Evolutionary conservation across 2,113 vertebrate species (phyloP).

Genomic region (Bos javanicus): DNA sequence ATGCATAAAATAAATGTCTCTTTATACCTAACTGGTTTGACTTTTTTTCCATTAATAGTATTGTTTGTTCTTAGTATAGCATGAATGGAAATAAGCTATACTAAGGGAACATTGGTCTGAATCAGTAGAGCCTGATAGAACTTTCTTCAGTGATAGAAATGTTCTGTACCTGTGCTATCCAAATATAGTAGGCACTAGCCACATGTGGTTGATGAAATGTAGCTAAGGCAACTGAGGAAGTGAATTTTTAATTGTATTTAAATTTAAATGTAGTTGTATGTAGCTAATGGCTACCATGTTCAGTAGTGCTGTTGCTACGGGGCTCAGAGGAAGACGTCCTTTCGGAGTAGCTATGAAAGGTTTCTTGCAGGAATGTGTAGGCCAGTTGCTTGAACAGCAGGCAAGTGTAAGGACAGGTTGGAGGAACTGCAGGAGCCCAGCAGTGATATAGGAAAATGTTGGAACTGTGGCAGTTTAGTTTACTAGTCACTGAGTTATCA

Average conservation of each 20-base stretch:
- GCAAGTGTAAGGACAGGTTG: not conserved
- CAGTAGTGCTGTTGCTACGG: not conserved
- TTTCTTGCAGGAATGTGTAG: not conserved
- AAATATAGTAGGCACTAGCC: not conserved
- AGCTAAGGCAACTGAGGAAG: not conserved
- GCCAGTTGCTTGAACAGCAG: not conserved
- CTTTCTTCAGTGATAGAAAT: not conserved
- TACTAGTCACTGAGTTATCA: not conserved
- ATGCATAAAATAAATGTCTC: not conserved
- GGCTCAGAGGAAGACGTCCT: not conserved
- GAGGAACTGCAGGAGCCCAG: not conserved
- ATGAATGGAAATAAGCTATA: not conserved
- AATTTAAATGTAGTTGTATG: not conserved
- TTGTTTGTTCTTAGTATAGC: not conserved
- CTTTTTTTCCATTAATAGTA: not conserved
- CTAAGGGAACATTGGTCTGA: not conserved
- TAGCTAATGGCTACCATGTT: not conserved
- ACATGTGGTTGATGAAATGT: not conserved
- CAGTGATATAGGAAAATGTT: not conserved
- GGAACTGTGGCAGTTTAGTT: not conserved
- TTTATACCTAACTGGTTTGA: not conserved
- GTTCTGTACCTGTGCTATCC: no score
- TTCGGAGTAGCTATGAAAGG: not conserved
- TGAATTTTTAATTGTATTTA: not conserved
- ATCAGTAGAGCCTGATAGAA: not conserved